A percentile compares a stretch with the other conserved stretches of the same genome.
phyloP scores from a whole-genome alignment of 2,888 invertebrate species.

The Cryptophagus acutangulus region DNA sequence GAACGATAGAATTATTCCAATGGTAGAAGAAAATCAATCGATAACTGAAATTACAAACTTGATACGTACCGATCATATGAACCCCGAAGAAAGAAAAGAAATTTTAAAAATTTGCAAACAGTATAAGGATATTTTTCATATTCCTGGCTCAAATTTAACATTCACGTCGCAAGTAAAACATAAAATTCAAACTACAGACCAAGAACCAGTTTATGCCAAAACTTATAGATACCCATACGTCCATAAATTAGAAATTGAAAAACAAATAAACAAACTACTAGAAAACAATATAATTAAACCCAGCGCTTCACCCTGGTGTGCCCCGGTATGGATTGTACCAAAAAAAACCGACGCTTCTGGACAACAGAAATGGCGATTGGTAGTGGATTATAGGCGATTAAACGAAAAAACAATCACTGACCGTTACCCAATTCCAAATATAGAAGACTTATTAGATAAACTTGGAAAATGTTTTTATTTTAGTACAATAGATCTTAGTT shows the following conservation, averaged over 20 bases:
- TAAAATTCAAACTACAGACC: background rate
- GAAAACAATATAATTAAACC: conserved; percentile 4
- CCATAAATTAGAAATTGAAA: conserved; percentile 8
- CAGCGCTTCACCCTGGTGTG: conserved; percentile 5
- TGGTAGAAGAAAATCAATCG: background rate
- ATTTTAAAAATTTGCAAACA: background rate
- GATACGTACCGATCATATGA: conserved; percentile 14
- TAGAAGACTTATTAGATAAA: conserved; percentile 6
- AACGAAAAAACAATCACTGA: conserved; percentile 11
- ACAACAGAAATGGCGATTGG: conserved; percentile 8
- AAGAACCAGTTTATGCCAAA: conserved; percentile 5
- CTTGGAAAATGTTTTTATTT: conserved; percentile 2
- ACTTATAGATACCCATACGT: conserved; percentile 20
- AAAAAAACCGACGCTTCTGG: conserved; percentile 12
- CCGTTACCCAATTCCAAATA: conserved; percentile 9
- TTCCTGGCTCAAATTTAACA: background rate
- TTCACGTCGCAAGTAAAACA: background rate
- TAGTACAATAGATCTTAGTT: background rate
- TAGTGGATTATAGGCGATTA: conserved; percentile 9
- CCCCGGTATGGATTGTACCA: conserved; percentile 9
- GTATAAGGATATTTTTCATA: conserved; percentile 3
- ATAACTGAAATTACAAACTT: conserved; percentile 8
- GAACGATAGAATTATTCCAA: background rate
- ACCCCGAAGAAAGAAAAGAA: background rate
- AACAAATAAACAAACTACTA: conserved; percentile 7